Evolutionary conservation across 2,888 invertebrate genomes (phyloP).

Genomic region (Lottia gigantea): DNA sequence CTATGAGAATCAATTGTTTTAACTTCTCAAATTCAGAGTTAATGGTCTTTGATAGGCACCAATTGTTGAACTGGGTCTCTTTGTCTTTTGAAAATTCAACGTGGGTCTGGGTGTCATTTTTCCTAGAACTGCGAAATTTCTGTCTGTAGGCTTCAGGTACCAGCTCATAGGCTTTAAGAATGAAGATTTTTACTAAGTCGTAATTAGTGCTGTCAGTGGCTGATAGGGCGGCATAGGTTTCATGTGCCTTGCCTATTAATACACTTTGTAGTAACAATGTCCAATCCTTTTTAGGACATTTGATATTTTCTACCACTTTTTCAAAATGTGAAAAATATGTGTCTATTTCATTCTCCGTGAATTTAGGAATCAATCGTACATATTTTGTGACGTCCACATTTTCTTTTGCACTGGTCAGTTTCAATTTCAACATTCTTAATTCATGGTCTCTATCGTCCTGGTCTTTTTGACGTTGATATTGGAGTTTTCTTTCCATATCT

Average conservation of each 20-base stretch:
- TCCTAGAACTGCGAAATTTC: conserved; percentile 24
- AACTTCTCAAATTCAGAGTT: conserved; percentile 15
- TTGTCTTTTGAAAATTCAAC: conserved; percentile 32
- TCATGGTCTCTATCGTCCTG: no score
- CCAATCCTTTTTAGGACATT: conserved; percentile 28
- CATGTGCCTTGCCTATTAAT: conserved; percentile 26
- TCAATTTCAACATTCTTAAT: no score
- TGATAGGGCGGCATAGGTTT: no score
- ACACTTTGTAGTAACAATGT: conserved; percentile 31
- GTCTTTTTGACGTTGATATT: no score
- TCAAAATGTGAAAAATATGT: no score
- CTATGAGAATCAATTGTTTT: no score
- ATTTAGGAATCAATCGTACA: no score
- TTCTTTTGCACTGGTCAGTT: no score
- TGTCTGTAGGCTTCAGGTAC: conserved; percentile 29
- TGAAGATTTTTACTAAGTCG: conserved; percentile 27
- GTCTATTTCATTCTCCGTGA: no score
- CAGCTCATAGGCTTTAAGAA: conserved; percentile 31
- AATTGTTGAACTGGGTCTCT: conserved; percentile 25
- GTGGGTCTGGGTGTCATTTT: conserved; percentile 24
- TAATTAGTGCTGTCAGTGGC: conserved; percentile 21
- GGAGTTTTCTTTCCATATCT: no score
- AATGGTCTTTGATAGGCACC: conserved; percentile 14
- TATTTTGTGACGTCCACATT: no score
- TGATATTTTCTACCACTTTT: conserved; percentile 25